Percentiles rank a stretch among this genome's conserved stretches.
These are phyloP conservation scores for Trochalopteron elliotii DNA, from an alignment of 2,113 vertebrate species.

Conservation along the genomic window DNA sequence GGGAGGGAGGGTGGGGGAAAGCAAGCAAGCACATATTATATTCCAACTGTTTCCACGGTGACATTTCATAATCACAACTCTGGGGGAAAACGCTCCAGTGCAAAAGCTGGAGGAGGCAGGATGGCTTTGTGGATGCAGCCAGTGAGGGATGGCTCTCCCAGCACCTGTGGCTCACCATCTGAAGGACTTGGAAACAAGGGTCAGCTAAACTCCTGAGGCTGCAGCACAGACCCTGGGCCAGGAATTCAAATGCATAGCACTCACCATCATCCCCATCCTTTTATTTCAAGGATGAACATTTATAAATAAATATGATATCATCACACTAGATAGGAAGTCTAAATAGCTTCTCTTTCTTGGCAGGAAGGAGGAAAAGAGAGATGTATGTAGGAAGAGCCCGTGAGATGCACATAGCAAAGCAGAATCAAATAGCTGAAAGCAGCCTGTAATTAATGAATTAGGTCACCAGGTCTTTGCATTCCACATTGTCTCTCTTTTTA, in stretches of 20 bases:
- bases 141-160: neutral
- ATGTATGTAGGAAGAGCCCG: neutral
- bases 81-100: slow-evolving; percentile 26
- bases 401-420: neutral
- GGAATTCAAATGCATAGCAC: neutral
- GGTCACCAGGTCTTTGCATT: neutral
- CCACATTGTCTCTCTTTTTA: neutral
- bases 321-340: neutral
- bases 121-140: slow-evolving; percentile 3
- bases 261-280: neutral
- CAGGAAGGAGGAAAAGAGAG: neutral
- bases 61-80: slow-evolving; percentile 75
- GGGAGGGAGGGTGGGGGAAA: neutral
- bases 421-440: neutral
- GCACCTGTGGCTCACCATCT: neutral
- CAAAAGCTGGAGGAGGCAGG: slow-evolving; percentile 54
- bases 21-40: slow-evolving; percentile 38
- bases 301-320: slow-evolving; percentile 59
- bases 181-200: neutral
- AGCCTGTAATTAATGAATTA: neutral
- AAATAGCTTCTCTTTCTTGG: slow-evolving; percentile 12
- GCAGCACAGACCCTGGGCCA: neutral
- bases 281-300: neutral
- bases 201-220: neutral
- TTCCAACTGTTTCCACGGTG: slow-evolving; percentile 78